phyloP scores from a whole-genome alignment of 2,888 invertebrate genomes.

The Melitaea athalia region DNA sequence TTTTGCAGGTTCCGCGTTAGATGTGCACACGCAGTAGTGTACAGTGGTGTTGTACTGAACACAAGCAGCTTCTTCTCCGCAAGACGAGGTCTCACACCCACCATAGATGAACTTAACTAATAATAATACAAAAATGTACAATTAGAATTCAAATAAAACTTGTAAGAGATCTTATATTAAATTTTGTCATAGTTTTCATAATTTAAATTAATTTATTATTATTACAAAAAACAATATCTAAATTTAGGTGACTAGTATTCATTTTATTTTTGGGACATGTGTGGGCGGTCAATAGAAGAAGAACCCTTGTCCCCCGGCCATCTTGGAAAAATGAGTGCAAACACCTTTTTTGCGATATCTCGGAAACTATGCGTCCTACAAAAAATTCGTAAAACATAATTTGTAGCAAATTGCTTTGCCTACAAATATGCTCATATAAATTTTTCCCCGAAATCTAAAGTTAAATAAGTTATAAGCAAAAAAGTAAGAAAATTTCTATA shows the following conservation, averaged over 20 bases:
- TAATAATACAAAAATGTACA: constrained; percentile 40
- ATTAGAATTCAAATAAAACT: constrained; percentile 13
- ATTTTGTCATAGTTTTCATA: neutral
- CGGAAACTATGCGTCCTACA: no score
- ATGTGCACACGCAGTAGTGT: constrained; percentile 86
- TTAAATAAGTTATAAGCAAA: no score
- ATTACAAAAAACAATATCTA: neutral
- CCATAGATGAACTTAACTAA: constrained; percentile 62
- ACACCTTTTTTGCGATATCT: no score
- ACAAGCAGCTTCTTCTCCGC: constrained; percentile 85
- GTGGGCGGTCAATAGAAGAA: no score
- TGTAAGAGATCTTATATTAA: neutral
- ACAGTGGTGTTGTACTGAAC: constrained; percentile 69
- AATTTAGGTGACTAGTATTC: neutral
- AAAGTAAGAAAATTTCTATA: no score
- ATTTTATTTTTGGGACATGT: no score
- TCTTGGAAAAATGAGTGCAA: no score
- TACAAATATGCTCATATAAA: no score
- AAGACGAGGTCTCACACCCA: constrained; percentile 76
- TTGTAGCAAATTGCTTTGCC: no score
- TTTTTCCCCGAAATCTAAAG: no score
- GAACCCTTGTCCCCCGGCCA: no score
- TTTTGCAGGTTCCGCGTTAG: constrained; percentile 84
- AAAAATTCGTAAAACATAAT: no score
- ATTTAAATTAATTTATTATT: neutral